Base-by-base conservation (phyloP, 2,888 invertebrate genomes). In the Noctua janthina region DNA sequence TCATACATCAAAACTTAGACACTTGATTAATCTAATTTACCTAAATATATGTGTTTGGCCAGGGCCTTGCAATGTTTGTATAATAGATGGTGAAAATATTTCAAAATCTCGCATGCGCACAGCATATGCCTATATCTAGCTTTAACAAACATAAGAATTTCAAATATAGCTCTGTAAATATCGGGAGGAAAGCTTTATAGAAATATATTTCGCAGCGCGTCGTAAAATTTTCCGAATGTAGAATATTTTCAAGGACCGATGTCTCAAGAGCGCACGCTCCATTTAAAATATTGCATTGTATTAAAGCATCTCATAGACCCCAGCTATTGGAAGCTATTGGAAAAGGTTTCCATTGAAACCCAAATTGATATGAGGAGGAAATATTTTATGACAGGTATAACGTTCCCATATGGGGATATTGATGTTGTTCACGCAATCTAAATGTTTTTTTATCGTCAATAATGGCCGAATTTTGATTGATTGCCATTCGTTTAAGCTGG, bases 251-350 rank as follows among this genome's bases (percentile, higher is more conserved):
- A 74, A 66, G 68, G 75, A 79, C 62, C 35, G 71, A 51, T 49
- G 49, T 56, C 74, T 35, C 29, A 68, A 76, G 64, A 76, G 73
- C 67, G 67, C 69, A 43, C 73, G 43, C 72, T 82, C 69, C 49
- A 87, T 83, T 83, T 83, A 77, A 83, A 81, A 83, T 80, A 81
- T 80, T 78, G 76, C 81, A 81, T 81, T 81, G 73, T 83, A 74
- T 78, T 79, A 84, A 74, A 84, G 49, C 49, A 72, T 62, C 46
- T 78, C 74, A 73, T 66, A 70, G 59, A 20, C 23, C 49, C 64
- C 29, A 29, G 29, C 29, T 29, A 29, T 29, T 29, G 29, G 29
- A 29, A 51, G 56, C 23, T 78, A 82, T 83, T 62, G 43, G 69
- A 71, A 79, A 88, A 77, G 78, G 74, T 77, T 87, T 72, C 54